A percentile compares a stretch with the other conserved stretches of the same genome.
Conservation (phyloP, 2,888 invertebrate species). For the Ligdia adustata region DNA sequence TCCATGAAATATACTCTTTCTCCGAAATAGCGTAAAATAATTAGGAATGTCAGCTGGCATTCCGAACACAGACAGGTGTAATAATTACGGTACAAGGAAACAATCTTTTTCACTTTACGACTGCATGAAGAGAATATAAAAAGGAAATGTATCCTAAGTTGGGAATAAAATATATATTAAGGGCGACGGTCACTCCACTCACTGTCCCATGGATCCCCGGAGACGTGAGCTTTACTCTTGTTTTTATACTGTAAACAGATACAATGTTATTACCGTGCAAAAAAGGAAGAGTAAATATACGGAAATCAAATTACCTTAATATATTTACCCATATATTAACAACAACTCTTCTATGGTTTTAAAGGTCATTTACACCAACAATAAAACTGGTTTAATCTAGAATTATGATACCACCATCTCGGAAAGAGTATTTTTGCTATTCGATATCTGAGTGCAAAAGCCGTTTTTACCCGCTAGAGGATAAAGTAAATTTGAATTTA, state of each 20-base stretch:
- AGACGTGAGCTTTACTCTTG: constrained; percentile 53
- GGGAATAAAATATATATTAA: constrained; percentile 65
- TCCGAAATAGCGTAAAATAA: no score
- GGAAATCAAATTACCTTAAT: no score
- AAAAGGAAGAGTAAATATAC: constrained; percentile 7
- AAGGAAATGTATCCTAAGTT: constrained; percentile 47
- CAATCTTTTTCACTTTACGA: constrained; percentile 50
- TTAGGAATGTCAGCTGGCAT: not conserved
- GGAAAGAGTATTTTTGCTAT: no score
- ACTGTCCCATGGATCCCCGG: constrained; percentile 42
- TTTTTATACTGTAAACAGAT: constrained; percentile 50
- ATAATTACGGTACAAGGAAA: constrained; percentile 37
- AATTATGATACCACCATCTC: no score
- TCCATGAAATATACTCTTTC: no score
- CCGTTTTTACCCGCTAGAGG: no score
- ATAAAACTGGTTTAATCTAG: no score
- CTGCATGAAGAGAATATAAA: constrained; percentile 48
- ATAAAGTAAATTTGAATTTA: no score
- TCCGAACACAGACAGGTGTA: constrained; percentile 13
- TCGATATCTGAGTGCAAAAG: no score
- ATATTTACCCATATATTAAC: no score
- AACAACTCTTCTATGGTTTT: no score
- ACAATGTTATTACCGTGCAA: constrained; percentile 37
- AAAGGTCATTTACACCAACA: no score
- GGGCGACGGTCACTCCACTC: constrained; percentile 47